Percentiles rank a stretch among this genome's conserved stretches.
These are phyloP conservation scores for Galemys pyrenaicus DNA, from an alignment of 2,113 vertebrate species.

Conservation along the genomic window DNA sequence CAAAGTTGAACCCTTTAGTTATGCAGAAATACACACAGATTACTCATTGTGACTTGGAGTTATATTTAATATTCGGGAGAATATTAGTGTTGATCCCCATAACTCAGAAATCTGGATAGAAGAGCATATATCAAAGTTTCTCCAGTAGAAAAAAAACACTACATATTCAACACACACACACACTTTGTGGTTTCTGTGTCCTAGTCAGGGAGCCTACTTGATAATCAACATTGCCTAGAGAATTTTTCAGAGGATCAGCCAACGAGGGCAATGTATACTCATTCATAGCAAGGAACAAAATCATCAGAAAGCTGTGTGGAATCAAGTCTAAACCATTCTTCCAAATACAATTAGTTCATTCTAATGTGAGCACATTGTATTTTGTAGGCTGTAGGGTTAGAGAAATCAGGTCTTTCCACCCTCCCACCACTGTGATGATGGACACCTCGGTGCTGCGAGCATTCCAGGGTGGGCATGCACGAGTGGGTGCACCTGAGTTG, in stretches of 20 bases:
- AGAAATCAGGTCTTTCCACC: too few relatives aligned
- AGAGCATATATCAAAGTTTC: conserved; percentile 43
- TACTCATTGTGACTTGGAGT: conserved; percentile 63
- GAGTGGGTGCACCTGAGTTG: too few relatives aligned
- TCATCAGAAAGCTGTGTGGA: background rate
- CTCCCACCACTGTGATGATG: too few relatives aligned
- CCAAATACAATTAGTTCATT: background rate
- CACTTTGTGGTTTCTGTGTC: background rate
- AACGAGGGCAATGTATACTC: background rate
- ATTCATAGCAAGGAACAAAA: background rate
- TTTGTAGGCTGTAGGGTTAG: conserved; percentile 5
- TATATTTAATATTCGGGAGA: conserved; percentile 40
- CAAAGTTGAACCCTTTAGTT: conserved; percentile 79
- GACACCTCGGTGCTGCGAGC: too few relatives aligned
- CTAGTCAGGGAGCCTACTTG: background rate
- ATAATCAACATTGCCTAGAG: background rate
- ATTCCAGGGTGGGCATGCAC: too few relatives aligned
- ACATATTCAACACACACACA: background rate
- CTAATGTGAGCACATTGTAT: background rate
- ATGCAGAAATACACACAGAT: conserved; percentile 77
- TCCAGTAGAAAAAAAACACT: background rate
- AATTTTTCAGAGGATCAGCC: background rate
- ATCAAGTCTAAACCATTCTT: background rate
- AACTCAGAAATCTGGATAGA: conserved; percentile 48
- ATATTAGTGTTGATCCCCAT: background rate